phyloP scores from a whole-genome alignment of 2,113 vertebrate genomes.

The Scatophagus argus region DNA sequence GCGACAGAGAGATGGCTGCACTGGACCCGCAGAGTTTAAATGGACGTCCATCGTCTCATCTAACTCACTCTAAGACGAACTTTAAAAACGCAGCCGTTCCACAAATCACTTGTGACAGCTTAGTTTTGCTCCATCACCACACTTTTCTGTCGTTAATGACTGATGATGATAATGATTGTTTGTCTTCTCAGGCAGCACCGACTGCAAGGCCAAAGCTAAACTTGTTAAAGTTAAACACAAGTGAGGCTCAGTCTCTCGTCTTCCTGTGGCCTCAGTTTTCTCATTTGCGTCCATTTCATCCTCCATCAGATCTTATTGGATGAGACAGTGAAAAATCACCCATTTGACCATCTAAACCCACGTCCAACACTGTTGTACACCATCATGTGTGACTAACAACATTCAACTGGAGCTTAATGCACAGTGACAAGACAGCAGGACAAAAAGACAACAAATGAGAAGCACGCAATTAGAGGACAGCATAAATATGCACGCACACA shows the following conservation, averaged over 20 bases:
- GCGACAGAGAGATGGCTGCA: too few species aligned
- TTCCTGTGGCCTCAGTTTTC: not conserved
- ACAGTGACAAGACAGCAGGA: not conserved
- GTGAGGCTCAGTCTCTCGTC: not conserved
- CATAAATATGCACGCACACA: not conserved
- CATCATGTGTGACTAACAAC: not conserved
- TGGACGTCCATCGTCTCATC: too few species aligned
- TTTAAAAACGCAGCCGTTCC: too few species aligned
- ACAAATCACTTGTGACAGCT: too few species aligned
- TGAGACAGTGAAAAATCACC: slow-evolving; percentile 16
- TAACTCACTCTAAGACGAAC: too few species aligned
- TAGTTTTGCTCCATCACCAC: too few species aligned
- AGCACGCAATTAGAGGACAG: slow-evolving; percentile 3
- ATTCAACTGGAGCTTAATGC: slow-evolving; percentile 19
- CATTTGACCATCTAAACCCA: slow-evolving; percentile 14
- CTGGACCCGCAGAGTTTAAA: too few species aligned
- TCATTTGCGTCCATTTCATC: not conserved
- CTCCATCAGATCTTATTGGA: not conserved
- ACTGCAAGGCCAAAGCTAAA: not conserved
- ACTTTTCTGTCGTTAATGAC: too few species aligned
- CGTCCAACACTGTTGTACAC: not conserved
- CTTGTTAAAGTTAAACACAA: not conserved
- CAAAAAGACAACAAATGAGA: slow-evolving; percentile 23
- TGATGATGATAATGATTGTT: too few species aligned
- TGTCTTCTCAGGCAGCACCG: not conserved